Conservation (phyloP, 2,888 invertebrate species). For the Tetheella fluctuosa region DNA sequence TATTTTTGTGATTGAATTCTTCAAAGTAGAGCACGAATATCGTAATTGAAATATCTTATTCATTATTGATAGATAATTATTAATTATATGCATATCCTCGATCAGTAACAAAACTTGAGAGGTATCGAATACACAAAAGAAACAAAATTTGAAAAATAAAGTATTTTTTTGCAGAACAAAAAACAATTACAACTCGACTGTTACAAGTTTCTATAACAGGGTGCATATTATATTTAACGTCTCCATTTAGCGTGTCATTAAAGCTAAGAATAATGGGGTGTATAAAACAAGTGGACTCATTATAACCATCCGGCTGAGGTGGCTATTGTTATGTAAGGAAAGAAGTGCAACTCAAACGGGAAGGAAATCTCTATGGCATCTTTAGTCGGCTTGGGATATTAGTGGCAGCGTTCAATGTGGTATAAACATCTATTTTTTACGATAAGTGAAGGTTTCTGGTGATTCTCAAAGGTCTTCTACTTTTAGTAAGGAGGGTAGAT, state of each 20-base stretch:
- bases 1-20: too few relatives aligned
- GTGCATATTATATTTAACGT: background rate
- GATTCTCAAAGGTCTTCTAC: background rate
- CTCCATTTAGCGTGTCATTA: background rate
- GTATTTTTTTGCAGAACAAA: too few relatives aligned
- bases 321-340: slow-evolving; percentile 2
- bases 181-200: background rate
- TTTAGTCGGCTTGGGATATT: background rate
- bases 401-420: background rate
- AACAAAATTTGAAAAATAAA: too few relatives aligned
- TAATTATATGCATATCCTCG: too few relatives aligned
- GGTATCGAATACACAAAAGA: too few relatives aligned
- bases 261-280: background rate
- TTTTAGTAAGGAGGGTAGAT: too few relatives aligned
- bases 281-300: slow-evolving; percentile 2
- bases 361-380: slow-evolving; percentile 2
- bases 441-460: background rate
- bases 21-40: too few relatives aligned
- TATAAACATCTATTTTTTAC: slow-evolving; percentile 5
- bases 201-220: background rate
- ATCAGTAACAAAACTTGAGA: too few relatives aligned
- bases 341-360: slow-evolving; percentile 4
- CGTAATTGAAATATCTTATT: too few relatives aligned
- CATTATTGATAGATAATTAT: too few relatives aligned
- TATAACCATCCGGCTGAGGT: background rate